These are phyloP conservation scores for Hypomecis atomaria DNA, from an alignment of 2,888 invertebrate genomes.

Conservation along the genomic window DNA sequence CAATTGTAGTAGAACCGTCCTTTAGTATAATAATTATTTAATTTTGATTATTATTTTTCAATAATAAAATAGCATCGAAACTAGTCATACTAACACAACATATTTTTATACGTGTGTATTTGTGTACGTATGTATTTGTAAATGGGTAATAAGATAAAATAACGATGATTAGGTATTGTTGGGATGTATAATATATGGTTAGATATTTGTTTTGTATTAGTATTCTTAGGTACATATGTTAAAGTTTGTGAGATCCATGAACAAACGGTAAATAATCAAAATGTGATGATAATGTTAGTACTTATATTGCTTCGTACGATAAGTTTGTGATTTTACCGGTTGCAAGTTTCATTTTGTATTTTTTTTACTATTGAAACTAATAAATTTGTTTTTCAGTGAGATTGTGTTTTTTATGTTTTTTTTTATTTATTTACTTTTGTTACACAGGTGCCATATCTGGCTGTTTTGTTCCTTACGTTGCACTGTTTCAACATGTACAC, in stretches of 20 bases:
- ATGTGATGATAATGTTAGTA: conserved; percentile 47
- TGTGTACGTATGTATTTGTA: conserved; percentile 17
- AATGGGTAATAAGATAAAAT: conserved; percentile 15
- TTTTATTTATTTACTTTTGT: conserved; percentile 47
- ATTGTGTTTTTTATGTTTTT: conserved; percentile 52
- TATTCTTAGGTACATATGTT: not conserved
- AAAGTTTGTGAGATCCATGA: not conserved
- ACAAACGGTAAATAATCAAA: conserved; percentile 26
- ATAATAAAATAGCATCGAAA: conserved; percentile 39
- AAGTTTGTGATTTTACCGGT: conserved; percentile 43
- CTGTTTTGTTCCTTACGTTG: conserved; percentile 92
- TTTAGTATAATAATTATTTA: conserved; percentile 35
- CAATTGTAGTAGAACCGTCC: conserved; percentile 40
- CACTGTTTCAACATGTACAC: conserved; percentile 96
- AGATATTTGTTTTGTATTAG: conserved; percentile 8
- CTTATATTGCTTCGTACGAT: conserved; percentile 58
- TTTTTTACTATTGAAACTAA: conserved; percentile 62
- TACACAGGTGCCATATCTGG: conserved; percentile 90
- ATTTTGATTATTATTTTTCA: conserved; percentile 24
- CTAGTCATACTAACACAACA: conserved; percentile 48
- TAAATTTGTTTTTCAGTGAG: conserved; percentile 72
- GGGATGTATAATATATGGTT: conserved; percentile 3
- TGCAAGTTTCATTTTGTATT: conserved; percentile 49
- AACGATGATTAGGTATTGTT: conserved; percentile 8
- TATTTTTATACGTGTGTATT: conserved; percentile 21